Evolutionary conservation across 2,888 invertebrate species (phyloP).

Genomic region (Cryptophagus acutangulus): DNA sequence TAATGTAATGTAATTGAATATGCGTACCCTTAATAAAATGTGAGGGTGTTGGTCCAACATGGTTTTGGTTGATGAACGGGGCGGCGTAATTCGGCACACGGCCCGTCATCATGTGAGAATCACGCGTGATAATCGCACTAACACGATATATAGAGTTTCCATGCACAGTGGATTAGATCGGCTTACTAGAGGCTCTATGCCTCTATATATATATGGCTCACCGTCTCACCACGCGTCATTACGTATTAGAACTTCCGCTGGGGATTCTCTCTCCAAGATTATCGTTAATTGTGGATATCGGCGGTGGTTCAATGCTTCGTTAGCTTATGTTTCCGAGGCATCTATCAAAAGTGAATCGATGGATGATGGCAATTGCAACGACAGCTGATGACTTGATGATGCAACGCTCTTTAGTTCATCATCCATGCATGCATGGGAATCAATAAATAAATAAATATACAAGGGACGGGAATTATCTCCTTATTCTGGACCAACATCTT

Average conservation of each 20-base stretch:
- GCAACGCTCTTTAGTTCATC: too few species aligned
- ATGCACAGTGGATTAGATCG: constrained; percentile 31
- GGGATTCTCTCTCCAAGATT: constrained; percentile 20
- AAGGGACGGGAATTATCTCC: too few species aligned
- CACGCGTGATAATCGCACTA: constrained; percentile 45
- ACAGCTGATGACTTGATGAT: constrained; percentile 12
- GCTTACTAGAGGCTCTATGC: constrained; percentile 25
- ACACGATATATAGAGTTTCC: constrained; percentile 35
- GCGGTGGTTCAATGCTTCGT: constrained; percentile 30
- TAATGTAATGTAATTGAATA: constrained; percentile 4
- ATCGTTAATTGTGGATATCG: constrained; percentile 31
- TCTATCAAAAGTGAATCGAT: constrained; percentile 25
- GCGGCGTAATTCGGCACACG: constrained; percentile 35
- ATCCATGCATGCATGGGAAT: too few species aligned
- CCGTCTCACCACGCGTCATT: constrained; percentile 37
- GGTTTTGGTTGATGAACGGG: constrained; percentile 27
- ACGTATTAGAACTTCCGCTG: constrained; percentile 39
- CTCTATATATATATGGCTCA: constrained; percentile 13
- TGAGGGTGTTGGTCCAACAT: constrained; percentile 39
- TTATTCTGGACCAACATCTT: too few species aligned
- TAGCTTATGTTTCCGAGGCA: constrained; percentile 27
- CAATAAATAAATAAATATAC: too few species aligned
- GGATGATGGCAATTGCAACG: constrained; percentile 16
- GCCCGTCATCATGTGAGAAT: constrained; percentile 36
- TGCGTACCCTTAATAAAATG: too few species aligned